These are phyloP conservation scores for Aphodius sticticus DNA, from an alignment of 2,888 invertebrate species.

Conservation along the genomic window DNA sequence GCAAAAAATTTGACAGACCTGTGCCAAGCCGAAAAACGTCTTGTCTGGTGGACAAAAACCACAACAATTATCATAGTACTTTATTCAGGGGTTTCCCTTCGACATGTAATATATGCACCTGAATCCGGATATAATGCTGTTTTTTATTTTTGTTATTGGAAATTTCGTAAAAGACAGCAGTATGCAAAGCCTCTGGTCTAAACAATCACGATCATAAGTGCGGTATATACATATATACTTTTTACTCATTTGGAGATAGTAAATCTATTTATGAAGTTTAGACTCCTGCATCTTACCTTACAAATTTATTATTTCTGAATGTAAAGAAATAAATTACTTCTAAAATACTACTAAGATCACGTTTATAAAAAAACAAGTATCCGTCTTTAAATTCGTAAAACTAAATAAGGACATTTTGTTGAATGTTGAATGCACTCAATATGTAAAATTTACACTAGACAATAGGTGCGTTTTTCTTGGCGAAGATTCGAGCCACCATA, in stretches of 20 bases:
- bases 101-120: slow-evolving; percentile 15
- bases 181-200: not conserved
- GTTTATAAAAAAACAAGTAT: not conserved
- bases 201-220: not conserved
- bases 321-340: not conserved
- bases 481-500: not conserved
- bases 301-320: too few relatives aligned
- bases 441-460: not conserved
- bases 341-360: not conserved
- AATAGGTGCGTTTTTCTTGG: not conserved
- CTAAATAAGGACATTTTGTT: too few relatives aligned
- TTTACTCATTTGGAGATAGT: not conserved
- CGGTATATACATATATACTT: not conserved
- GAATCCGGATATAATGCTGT: slow-evolving; percentile 14
- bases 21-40: slow-evolving; percentile 14
- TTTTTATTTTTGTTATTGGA: not conserved
- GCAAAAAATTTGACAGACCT: slow-evolving; percentile 26
- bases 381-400: too few relatives aligned
- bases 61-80: slow-evolving; percentile 5
- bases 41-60: slow-evolving; percentile 5
- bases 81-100: not conserved
- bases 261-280: not conserved
- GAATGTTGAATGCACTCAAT: not conserved
- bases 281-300: not conserved
- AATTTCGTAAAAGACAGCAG: not conserved